Conservation (phyloP, 1,140 invertebrate genomes). For the Hylyphantes graminicola region DNA sequence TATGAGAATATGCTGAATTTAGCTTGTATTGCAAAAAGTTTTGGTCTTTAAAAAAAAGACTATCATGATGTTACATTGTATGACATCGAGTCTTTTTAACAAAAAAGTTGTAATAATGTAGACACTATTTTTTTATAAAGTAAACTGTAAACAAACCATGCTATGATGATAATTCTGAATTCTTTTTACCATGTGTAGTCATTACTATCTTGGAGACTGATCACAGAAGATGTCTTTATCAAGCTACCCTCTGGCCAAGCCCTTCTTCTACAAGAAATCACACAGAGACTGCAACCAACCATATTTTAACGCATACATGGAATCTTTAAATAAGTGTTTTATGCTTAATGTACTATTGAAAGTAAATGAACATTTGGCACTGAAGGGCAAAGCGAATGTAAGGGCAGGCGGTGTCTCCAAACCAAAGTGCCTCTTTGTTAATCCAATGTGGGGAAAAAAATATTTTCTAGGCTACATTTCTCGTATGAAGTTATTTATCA, state of each 20-base stretch:
- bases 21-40: not conserved
- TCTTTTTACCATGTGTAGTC: constrained; percentile 5
- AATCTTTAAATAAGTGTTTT: not conserved
- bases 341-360: too few species aligned
- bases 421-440: too few species aligned
- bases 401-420: too few species aligned
- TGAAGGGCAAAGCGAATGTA: too few species aligned
- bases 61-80: too few species aligned
- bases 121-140: too few species aligned
- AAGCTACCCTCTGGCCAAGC: constrained; percentile 63
- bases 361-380: too few species aligned
- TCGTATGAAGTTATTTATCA: too few species aligned
- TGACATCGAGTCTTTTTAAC: too few species aligned
- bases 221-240: constrained; percentile 64
- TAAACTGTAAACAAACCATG: not conserved
- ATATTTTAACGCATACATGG: constrained; percentile 30
- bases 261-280: constrained; percentile 60
- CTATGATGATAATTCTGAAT: not conserved
- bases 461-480: too few species aligned
- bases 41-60: not conserved
- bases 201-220: constrained; percentile 61
- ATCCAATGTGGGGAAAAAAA: too few species aligned
- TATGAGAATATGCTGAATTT: not conserved
- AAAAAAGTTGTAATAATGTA: too few species aligned
- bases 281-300: constrained; percentile 53